These are phyloP conservation scores for Scalopus aquaticus DNA, from an alignment of 2,113 vertebrate genomes.

Conservation along the genomic window DNA sequence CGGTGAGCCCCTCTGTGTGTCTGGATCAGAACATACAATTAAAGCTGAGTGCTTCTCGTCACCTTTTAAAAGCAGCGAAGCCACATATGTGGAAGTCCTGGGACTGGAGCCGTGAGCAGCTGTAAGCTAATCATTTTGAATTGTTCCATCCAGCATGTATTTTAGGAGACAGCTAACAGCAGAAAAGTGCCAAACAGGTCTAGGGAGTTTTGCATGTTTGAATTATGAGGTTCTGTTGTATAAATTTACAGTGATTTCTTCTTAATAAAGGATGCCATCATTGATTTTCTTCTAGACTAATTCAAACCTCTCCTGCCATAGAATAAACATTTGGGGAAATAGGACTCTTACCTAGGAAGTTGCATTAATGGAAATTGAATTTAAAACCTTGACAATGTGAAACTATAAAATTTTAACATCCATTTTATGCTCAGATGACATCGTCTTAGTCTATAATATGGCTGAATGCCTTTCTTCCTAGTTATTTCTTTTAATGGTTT, in stretches of 20 bases:
- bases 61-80: slow-evolving; percentile 27
- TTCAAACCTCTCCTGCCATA: slow-evolving; percentile 38
- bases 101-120: slow-evolving; percentile 53
- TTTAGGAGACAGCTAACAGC: neutral
- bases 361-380: slow-evolving; percentile 62
- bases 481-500: slow-evolving; percentile 22
- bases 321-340: slow-evolving; percentile 63
- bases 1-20: slow-evolving; percentile 86
- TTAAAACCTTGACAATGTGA: slow-evolving; percentile 54
- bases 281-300: slow-evolving; percentile 35
- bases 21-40: slow-evolving; percentile 57
- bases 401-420: slow-evolving; percentile 66
- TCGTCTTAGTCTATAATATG: slow-evolving; percentile 23
- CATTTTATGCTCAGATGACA: slow-evolving; percentile 48
- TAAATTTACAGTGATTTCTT: neutral
- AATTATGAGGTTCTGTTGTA: slow-evolving; percentile 2
- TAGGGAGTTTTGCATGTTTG: neutral
- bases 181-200: neutral
- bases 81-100: slow-evolving; percentile 4
- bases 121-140: slow-evolving; percentile 75
- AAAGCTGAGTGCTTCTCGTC: neutral
- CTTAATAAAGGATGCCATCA: slow-evolving; percentile 17
- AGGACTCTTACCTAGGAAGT: slow-evolving; percentile 37
- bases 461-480: neutral
- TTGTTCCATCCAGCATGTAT: neutral